A percentile compares a stretch with the other conserved stretches of the same genome.
Conservation (phyloP, 2,797 vertebrate genomes). For the Semotilus atromaculatus region DNA sequence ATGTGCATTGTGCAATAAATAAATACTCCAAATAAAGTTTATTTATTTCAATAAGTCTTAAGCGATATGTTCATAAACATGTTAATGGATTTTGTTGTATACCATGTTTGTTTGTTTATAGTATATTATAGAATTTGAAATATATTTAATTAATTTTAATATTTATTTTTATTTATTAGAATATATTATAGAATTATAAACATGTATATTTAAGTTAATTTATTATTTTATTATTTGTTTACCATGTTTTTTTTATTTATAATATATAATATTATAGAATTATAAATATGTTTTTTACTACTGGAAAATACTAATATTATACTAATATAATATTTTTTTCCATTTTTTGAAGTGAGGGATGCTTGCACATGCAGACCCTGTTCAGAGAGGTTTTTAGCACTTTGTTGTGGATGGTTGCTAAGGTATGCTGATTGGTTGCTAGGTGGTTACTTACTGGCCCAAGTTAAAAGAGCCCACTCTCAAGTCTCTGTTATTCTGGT, state of each 20-base stretch:
- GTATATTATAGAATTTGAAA: not conserved
- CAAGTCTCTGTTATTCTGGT: conserved; percentile 3
- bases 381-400: not conserved
- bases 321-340: not conserved
- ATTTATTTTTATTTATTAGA: not conserved
- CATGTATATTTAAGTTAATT: not conserved
- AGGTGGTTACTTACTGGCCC: not conserved
- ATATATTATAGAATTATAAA: not conserved
- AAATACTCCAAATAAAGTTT: not conserved
- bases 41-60: not conserved
- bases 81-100: not conserved
- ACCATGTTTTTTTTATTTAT: not conserved
- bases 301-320: not conserved
- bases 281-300: not conserved
- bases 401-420: conserved; percentile 10
- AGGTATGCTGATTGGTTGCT: not conserved
- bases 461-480: not conserved
- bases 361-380: not conserved
- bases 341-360: not conserved
- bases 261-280: not conserved
- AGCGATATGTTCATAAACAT: not conserved
- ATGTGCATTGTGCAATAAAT: not conserved
- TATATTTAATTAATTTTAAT: not conserved
- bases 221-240: not conserved
- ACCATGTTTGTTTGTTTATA: not conserved